These are phyloP conservation scores for Salvelinus namaycush DNA, from an alignment of 2,113 vertebrate species.

Conservation along the genomic window DNA sequence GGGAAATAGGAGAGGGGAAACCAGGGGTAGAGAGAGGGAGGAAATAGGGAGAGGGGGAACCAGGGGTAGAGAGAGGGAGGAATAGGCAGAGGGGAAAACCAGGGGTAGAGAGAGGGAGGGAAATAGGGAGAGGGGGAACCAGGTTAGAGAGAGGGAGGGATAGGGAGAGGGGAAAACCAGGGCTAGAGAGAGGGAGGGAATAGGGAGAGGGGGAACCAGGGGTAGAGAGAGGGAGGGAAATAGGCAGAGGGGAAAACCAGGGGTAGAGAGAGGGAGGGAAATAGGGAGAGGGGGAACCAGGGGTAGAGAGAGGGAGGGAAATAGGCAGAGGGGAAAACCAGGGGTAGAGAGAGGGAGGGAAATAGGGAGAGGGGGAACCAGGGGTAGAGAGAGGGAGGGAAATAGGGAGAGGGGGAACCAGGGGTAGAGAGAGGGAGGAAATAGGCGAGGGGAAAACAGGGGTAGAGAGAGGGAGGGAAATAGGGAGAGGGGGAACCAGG, in stretches of 20 bases:
- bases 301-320: slow-evolving; percentile 31
- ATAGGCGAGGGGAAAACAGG: slow-evolving; percentile 8
- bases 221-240: slow-evolving; percentile 32
- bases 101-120: slow-evolving; percentile 31
- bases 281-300: slow-evolving; percentile 11
- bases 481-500: too few species aligned
- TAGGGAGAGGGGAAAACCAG: slow-evolving; percentile 11
- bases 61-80: slow-evolving; percentile 29
- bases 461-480: slow-evolving; percentile 40
- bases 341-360: slow-evolving; percentile 31
- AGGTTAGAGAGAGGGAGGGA: slow-evolving; percentile 9
- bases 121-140: slow-evolving; percentile 12
- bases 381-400: slow-evolving; percentile 31
- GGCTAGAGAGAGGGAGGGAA: slow-evolving; percentile 31
- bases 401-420: slow-evolving; percentile 12
- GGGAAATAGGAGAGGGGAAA: too few species aligned
- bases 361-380: slow-evolving; percentile 12
- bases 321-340: slow-evolving; percentile 12
- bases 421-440: slow-evolving; percentile 30
- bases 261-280: slow-evolving; percentile 31
- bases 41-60: slow-evolving; percentile 16
- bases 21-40: too few species aligned
- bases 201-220: slow-evolving; percentile 11
- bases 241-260: slow-evolving; percentile 10
- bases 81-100: slow-evolving; percentile 11